Base-by-base conservation (phyloP, 2,888 invertebrate genomes). In the Cremastinae sp. region DNA sequence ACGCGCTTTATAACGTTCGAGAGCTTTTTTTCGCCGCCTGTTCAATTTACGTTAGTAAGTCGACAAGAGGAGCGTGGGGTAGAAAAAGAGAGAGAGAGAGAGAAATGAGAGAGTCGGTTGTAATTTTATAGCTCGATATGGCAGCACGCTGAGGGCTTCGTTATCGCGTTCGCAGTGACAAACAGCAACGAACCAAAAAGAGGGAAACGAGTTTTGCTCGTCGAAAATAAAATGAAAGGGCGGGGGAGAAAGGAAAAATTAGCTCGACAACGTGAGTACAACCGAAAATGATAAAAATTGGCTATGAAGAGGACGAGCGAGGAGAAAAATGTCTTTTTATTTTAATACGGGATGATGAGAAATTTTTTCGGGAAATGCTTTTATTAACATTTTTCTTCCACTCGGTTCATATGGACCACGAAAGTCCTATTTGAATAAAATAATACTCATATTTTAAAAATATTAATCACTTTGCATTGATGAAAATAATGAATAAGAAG, bases 1-100 rank as follows among this genome's bases (percentile, higher is more conserved):
- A 78, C 81, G 75, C 62, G 41, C 81, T 81, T 80, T 77, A 28
- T 28, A 28, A 28, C 28, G 28, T 28, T 28, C 28, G 28, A 5
- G 79, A 79, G 74, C 68, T 62, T 61, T 16, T 70, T 28, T 28
- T 5, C 28, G 28, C 5, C 28, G 28, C 28, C 28, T 5, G 28
- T 28, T 28, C 28, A 28, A 55, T 62, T 62, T 45, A 62, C 43
- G 62, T 20, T 8, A 14, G 9, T 8, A 12, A 51, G 61, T 53
- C 14, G 18, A 53, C 41, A 8, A 45, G 12, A 47, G 28, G 51
- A 16, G 55, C 35, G 28, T 5, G 28, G 28, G 2, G 28, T 28
- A 28, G 28, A 28, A 22, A 35, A 62, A 35, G 28, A 10, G n/a
- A n/a, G n/a, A n/a, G n/a, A n/a, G n/a, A n/a, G n/a, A n/a, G n/a